phyloP scores from a whole-genome alignment of 2,888 invertebrate genomes.

The Chaetogeoica ovagalla region DNA sequence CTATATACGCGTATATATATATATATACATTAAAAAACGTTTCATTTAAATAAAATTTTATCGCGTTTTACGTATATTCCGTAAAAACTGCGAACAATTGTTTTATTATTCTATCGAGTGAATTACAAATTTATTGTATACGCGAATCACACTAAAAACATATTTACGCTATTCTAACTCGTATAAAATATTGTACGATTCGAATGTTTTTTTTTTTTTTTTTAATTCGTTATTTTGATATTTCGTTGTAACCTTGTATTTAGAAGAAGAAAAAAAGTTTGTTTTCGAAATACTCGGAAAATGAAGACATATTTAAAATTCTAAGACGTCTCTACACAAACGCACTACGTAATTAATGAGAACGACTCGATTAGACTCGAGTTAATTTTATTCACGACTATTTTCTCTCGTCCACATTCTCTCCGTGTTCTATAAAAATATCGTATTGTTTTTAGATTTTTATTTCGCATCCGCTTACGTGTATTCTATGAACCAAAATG shows the following conservation, averaged over 20 bases:
- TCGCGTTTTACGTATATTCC: background rate
- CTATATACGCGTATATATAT: no score
- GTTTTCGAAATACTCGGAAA: constrained; percentile 16
- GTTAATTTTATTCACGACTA: constrained; percentile 35
- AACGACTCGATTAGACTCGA: constrained; percentile 26
- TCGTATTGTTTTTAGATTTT: constrained; percentile 33
- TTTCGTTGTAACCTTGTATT: constrained; percentile 16
- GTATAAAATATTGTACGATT: no score
- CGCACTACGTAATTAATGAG: background rate
- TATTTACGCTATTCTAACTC: no score
- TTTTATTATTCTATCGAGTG: constrained; percentile 4
- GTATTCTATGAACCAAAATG: background rate
- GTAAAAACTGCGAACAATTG: constrained; percentile 12
- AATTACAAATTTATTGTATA: no score
- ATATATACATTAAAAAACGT: no score
- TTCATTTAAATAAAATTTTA: background rate
- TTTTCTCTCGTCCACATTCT: constrained; percentile 8
- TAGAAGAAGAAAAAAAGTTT: background rate
- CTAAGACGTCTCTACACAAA: background rate
- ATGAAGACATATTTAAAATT: constrained; percentile 1
- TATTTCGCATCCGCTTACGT: constrained; percentile 10
- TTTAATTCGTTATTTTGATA: background rate
- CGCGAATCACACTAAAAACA: no score
- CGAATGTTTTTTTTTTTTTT: background rate
- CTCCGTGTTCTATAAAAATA: no score